Evolutionary conservation across 2,113 vertebrate genomes (phyloP).

Genomic region (Esox niger): DNA sequence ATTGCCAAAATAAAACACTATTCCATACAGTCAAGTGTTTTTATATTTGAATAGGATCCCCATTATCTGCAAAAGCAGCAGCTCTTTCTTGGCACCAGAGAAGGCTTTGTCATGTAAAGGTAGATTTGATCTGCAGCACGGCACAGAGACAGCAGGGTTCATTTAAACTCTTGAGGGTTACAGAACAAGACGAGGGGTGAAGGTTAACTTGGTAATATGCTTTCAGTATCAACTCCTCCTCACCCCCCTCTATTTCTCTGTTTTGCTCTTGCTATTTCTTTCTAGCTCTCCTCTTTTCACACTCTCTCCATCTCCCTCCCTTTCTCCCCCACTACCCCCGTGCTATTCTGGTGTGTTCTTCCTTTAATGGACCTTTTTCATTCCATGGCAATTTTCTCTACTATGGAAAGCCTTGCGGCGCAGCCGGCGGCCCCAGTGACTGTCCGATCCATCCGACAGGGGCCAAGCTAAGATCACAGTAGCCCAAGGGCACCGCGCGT

Average conservation of each 20-base stretch:
- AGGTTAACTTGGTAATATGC: slow-evolving; percentile 70
- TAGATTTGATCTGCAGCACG: slow-evolving; percentile 62
- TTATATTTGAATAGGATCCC: too few relatives aligned
- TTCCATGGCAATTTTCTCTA: slow-evolving; percentile 31
- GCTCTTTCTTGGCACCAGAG: slow-evolving; percentile 27
- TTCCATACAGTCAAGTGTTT: too few relatives aligned
- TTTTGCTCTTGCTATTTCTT: too few relatives aligned
- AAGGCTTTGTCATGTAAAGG: slow-evolving; percentile 52
- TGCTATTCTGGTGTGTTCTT: slow-evolving; percentile 51
- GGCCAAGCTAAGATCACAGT: slow-evolving; percentile 47
- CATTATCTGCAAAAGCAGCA: too few relatives aligned
- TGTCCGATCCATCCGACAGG: slow-evolving; percentile 8
- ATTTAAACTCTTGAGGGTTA: slow-evolving; percentile 65
- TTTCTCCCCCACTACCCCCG: slow-evolving; percentile 22
- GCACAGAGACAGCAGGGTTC: slow-evolving; percentile 32
- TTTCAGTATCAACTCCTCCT: slow-evolving; percentile 38
- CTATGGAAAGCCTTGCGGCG: too few relatives aligned
- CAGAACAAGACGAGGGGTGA: slow-evolving; percentile 58
- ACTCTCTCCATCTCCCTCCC: background rate
- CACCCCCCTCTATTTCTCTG: background rate
- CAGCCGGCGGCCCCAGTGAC: slow-evolving; percentile 33
- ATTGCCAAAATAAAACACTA: too few relatives aligned
- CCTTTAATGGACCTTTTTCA: slow-evolving; percentile 44
- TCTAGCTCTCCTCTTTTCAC: background rate
- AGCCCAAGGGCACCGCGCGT: slow-evolving; percentile 69